Conservation (phyloP, 2,888 invertebrate genomes). For the Villa cingulata region DNA sequence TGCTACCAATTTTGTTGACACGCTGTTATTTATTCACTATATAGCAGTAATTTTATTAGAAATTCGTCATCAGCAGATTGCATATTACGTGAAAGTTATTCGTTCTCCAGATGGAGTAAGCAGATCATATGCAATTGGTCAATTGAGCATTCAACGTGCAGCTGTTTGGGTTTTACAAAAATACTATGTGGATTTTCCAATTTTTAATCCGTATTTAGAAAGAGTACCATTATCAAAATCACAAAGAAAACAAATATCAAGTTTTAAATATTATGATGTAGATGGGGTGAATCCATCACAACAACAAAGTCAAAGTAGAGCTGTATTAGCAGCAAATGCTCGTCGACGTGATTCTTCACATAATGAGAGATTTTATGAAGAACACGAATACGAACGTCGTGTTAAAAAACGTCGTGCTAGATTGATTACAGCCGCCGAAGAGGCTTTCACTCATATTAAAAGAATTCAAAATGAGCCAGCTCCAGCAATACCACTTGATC, state of each 20-base stretch:
- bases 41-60: constrained; percentile 87
- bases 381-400: constrained; percentile 88
- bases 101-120: constrained; percentile 93
- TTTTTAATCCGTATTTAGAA: constrained; percentile 93
- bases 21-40: constrained; percentile 88
- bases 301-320: constrained; percentile 56
- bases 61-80: constrained; percentile 79
- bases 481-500: constrained; percentile 77
- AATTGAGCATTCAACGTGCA: constrained; percentile 86
- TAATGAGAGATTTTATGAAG: constrained; percentile 96
- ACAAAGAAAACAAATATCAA: constrained; percentile 54
- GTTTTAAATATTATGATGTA: constrained; percentile 96
- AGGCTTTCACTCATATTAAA: constrained; percentile 95
- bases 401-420: constrained; percentile 84
- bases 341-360: constrained; percentile 81
- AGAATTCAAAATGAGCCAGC: constrained; percentile 58
- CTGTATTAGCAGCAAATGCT: constrained; percentile 59
- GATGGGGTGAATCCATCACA: constrained; percentile 63
- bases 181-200: constrained; percentile 92
- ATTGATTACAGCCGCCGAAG: constrained; percentile 86
- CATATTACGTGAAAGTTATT: constrained; percentile 79
- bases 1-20: constrained; percentile 85
- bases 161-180: constrained; percentile 89
- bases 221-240: constrained; percentile 77
- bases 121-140: constrained; percentile 74